Evolutionary conservation across 1,140 invertebrate species (phyloP).

Genomic region (Drosophila subobscura): DNA sequence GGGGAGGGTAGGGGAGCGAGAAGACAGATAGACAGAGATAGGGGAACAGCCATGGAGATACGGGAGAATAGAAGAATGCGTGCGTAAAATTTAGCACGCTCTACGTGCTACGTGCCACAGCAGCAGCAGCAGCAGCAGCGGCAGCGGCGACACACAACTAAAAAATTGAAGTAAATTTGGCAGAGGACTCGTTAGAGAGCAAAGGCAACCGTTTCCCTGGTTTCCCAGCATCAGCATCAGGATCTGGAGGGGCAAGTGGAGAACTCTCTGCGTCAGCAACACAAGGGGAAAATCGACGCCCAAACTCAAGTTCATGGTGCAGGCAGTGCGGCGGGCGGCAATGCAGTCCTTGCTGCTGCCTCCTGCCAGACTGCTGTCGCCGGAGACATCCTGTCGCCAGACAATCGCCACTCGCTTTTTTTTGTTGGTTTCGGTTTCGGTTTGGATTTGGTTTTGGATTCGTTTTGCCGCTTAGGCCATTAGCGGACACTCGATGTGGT

Average conservation of each 20-base stretch:
- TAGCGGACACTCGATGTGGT: slow-evolving; percentile 24
- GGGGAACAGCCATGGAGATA: slow-evolving; percentile 3
- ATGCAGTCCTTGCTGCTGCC: slow-evolving; percentile 40
- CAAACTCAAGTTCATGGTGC: slow-evolving; percentile 47
- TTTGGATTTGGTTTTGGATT: slow-evolving; percentile 4
- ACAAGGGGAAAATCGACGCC: slow-evolving; percentile 13
- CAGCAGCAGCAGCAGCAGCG: no score
- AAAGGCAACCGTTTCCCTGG: slow-evolving; percentile 20
- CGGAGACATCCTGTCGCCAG: slow-evolving; percentile 45
- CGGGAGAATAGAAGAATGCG: slow-evolving; percentile 58
- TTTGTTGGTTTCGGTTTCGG: neutral
- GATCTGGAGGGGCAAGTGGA: slow-evolving; percentile 1
- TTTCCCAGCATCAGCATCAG: slow-evolving; percentile 52
- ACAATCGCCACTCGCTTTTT: slow-evolving; percentile 9
- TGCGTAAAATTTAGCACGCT: slow-evolving; percentile 77
- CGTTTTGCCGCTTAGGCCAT: slow-evolving; percentile 38
- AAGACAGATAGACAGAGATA: neutral
- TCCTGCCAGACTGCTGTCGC: slow-evolving; percentile 24
- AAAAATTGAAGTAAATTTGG: slow-evolving; percentile 81
- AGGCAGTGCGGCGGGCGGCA: slow-evolving; percentile 66
- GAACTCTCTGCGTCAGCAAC: neutral
- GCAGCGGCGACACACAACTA: slow-evolving; percentile 49
- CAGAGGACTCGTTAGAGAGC: slow-evolving; percentile 15
- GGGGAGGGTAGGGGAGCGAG: neutral
- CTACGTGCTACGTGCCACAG: slow-evolving; percentile 51